Percentiles rank a stretch among this genome's conserved stretches.
Conservation (phyloP, 2,888 invertebrate genomes). For the Drosophila atripex region DNA sequence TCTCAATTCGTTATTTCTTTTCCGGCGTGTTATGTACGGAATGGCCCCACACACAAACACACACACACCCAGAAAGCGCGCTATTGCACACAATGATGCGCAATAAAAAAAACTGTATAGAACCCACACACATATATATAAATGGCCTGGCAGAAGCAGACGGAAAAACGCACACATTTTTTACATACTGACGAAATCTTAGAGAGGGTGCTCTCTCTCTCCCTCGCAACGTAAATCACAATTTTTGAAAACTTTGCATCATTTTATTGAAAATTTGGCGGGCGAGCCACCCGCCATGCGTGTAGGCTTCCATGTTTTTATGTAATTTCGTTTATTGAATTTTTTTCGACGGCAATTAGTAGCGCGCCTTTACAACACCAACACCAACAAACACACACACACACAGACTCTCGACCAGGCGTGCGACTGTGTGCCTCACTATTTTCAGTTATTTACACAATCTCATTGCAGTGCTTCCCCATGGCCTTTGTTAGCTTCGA, state of each 20-base stretch:
- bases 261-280: conserved; percentile 13
- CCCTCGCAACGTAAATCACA: conserved; percentile 50
- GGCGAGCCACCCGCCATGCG: conserved; percentile 15
- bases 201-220: conserved; percentile 8
- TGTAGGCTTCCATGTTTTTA: conserved; percentile 49
- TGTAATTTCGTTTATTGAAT: conserved; percentile 69
- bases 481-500: conserved; percentile 26
- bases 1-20: conserved; percentile 28
- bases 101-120: conserved; percentile 67
- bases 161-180: conserved; percentile 42
- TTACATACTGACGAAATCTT: conserved; percentile 65
- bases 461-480: conserved; percentile 36
- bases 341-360: conserved; percentile 61
- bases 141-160: conserved; percentile 13
- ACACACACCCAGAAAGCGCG: conserved; percentile 33
- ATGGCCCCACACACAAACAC: conserved; percentile 21
- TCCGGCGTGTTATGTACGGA: conserved; percentile 46
- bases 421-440: conserved; percentile 50
- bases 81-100: conserved; percentile 71
- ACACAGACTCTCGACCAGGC: too few species aligned
- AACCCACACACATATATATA: conserved; percentile 36
- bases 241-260: conserved; percentile 28
- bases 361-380: conserved; percentile 65
- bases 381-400: conserved; percentile 22
- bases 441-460: conserved; percentile 77